Evolutionary conservation across 1,140 invertebrate genomes (phyloP), one percentile per base, ranked within the genome.

Genomic region (Tenebrio molitor): DNA sequence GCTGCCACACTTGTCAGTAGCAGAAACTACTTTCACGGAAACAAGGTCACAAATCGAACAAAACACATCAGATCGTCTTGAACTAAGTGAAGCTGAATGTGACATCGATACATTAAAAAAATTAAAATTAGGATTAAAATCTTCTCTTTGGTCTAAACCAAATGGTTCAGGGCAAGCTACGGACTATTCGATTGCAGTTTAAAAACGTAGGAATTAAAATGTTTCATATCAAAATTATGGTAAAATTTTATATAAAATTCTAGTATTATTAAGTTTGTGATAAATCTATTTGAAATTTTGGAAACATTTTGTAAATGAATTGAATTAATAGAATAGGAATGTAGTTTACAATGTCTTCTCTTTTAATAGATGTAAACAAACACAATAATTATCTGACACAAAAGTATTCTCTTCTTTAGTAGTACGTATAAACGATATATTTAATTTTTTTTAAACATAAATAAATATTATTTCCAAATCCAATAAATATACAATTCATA

Each of bases 61-160:
- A 15, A 71, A 34, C 33, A 81, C 76, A 46, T 79, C 76, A 69
- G 87, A 85, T 75, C 85, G 85, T 74, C 85, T 84, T 62, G 90
- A 91, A 79, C 81, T 90, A 53, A 89, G 88, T 76, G 90, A 91
- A 78, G 89, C 90, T 25, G 90, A 92, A 81, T 91, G 89, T 83
- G 91, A 92, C 84, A 89, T 91, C 80, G 91, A 92, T 76, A 91
- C 90, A n/a, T 80, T 92, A 62, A 92, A 92, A 79, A 92, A 92
- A 81, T 82, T 92, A 33, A 92, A 92, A 83, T 83, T 92, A 36
- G 90, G 90, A 2, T 83, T 91, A 74, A 84, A 90, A 53, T 91
- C 90, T 25, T 90, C 89, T n/a, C 83, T 92, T 5, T 92, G 91
- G 91, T 91, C 90, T 12, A 85, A 89, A 71, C 91, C 91, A 8